These are phyloP conservation scores for Argyrosomus regius DNA, from an alignment of 2,797 vertebrate genomes.

Conservation along the genomic window DNA sequence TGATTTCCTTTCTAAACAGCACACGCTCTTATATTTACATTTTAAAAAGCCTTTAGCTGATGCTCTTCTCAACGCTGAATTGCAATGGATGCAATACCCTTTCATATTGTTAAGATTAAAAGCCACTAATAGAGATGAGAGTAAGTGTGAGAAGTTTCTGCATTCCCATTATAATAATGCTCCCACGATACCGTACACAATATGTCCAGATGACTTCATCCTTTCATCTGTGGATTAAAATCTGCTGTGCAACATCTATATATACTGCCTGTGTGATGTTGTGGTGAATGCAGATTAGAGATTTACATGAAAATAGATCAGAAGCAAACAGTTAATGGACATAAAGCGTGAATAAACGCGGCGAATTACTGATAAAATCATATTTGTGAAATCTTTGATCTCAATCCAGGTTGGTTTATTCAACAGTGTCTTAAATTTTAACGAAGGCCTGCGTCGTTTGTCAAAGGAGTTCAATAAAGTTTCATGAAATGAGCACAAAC, in stretches of 20 bases:
- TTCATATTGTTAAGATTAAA: slow-evolving; percentile 56
- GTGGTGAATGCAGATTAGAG: slow-evolving; percentile 60
- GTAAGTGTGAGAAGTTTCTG: slow-evolving; percentile 57
- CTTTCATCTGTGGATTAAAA: slow-evolving; percentile 56
- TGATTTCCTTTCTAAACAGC: slow-evolving; percentile 72
- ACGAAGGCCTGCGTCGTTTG: neutral
- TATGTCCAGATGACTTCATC: slow-evolving; percentile 35
- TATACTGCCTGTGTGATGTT: slow-evolving; percentile 17
- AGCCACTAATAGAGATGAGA: slow-evolving; percentile 41
- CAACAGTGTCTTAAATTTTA: neutral
- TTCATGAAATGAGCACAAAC: slow-evolving; percentile 4
- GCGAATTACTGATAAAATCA: slow-evolving; percentile 37
- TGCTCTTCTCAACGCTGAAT: slow-evolving; percentile 24
- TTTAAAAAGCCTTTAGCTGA: slow-evolving; percentile 57
- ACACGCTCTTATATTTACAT: slow-evolving; percentile 67
- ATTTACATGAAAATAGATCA: slow-evolving; percentile 66
- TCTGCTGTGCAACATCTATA: slow-evolving; percentile 29
- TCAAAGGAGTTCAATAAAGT: slow-evolving; percentile 17
- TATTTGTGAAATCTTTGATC: slow-evolving; percentile 39
- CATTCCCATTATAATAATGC: slow-evolving; percentile 24
- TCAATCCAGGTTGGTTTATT: slow-evolving; percentile 20
- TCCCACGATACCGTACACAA: slow-evolving; percentile 26
- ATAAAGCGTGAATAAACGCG: slow-evolving; percentile 27
- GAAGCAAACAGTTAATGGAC: slow-evolving; percentile 52
- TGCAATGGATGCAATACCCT: slow-evolving; percentile 24